These are phyloP conservation scores for Campoletis sonorensis DNA, from an alignment of 1,140 invertebrate species.

Conservation along the genomic window DNA sequence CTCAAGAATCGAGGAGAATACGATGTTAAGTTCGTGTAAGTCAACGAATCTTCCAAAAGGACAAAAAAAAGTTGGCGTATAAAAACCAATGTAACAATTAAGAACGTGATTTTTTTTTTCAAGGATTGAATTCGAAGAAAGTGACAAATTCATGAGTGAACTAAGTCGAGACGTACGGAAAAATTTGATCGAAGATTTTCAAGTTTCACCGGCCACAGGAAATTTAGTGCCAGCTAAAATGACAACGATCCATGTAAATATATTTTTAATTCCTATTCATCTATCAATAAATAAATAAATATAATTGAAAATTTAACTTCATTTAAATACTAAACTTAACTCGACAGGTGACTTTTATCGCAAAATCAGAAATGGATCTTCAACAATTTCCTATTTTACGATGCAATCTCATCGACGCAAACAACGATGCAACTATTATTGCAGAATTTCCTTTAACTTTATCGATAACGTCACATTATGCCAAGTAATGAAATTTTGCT, in stretches of 20 bases:
- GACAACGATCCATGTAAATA: slow-evolving; percentile 51
- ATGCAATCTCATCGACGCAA: slow-evolving; percentile 59
- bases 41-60: background rate
- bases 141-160: slow-evolving; percentile 49
- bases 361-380: slow-evolving; percentile 61
- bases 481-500: slow-evolving; percentile 55
- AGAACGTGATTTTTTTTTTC: background rate
- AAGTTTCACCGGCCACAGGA: slow-evolving; percentile 56
- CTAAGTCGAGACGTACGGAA: slow-evolving; percentile 25
- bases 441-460: slow-evolving; percentile 63
- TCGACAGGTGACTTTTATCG: slow-evolving; percentile 57
- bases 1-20: slow-evolving; percentile 65
- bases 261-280: background rate
- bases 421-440: slow-evolving; percentile 55
- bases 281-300: slow-evolving; percentile 28
- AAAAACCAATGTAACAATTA: too few relatives aligned
- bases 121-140: slow-evolving; percentile 54
- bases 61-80: background rate
- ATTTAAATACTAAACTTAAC: background rate
- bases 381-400: slow-evolving; percentile 59
- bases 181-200: slow-evolving; percentile 54
- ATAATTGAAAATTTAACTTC: background rate
- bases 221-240: slow-evolving; percentile 53
- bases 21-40: slow-evolving; percentile 65
- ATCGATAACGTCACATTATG: slow-evolving; percentile 61